Evolutionary conservation across 1,140 invertebrate genomes (phyloP).

Genomic region (Macrotrachela quadricornifera): DNA sequence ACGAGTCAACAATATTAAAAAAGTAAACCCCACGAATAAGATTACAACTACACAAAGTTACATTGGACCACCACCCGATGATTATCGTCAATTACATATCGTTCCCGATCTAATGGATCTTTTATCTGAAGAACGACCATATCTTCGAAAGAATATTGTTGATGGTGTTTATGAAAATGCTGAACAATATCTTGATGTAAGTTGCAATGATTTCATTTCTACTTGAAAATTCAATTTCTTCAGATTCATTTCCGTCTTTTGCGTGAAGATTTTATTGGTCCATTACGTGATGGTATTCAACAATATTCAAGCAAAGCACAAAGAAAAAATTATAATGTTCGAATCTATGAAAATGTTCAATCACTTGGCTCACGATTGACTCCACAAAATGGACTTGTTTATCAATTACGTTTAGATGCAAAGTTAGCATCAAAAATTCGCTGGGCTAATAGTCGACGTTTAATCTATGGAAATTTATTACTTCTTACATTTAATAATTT

Average conservation of each 20-base stretch:
- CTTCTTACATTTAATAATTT: background rate
- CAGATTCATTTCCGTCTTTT: constrained; percentile 44
- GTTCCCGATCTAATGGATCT: constrained; percentile 20
- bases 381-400: background rate
- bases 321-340: too few species aligned
- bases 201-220: too few species aligned
- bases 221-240: too few species aligned
- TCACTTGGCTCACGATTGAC: too few species aligned
- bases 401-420: constrained; percentile 10
- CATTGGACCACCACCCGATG: constrained; percentile 14
- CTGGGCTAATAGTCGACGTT: constrained; percentile 30
- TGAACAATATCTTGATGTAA: constrained; percentile 46
- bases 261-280: constrained; percentile 41
- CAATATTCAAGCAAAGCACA: too few species aligned
- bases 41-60: too few species aligned
- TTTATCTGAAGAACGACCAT: constrained; percentile 17
- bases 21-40: too few species aligned
- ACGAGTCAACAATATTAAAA: too few species aligned
- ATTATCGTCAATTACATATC: constrained; percentile 21
- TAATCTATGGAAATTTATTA: constrained; percentile 37
- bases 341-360: too few species aligned
- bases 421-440: constrained; percentile 8
- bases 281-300: constrained; percentile 26
- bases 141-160: constrained; percentile 38
- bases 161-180: constrained; percentile 39